These are phyloP conservation scores for Gymnarchus niloticus DNA, from an alignment of 2,113 vertebrate genomes.

Conservation along the genomic window DNA sequence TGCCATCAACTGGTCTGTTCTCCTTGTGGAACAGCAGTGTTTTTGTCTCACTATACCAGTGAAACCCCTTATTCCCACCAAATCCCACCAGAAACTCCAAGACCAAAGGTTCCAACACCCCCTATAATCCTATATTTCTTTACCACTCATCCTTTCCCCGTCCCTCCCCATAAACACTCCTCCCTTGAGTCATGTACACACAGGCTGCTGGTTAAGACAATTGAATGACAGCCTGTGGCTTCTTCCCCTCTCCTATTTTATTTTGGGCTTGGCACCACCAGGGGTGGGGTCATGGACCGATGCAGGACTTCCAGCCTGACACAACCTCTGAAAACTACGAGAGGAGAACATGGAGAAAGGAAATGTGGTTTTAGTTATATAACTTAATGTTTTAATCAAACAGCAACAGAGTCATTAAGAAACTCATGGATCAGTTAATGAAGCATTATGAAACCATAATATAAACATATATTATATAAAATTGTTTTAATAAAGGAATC, in stretches of 20 bases:
- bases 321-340: conserved; percentile 54
- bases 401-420: neutral
- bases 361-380: neutral
- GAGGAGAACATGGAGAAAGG: neutral
- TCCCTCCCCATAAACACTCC: neutral
- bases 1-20: conserved; percentile 19
- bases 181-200: conserved; percentile 14
- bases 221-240: conserved; percentile 57
- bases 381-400: neutral
- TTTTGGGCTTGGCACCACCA: conserved; percentile 64
- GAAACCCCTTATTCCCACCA: conserved; percentile 33
- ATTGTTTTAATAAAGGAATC: neutral
- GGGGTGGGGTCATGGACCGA: conserved; percentile 56
- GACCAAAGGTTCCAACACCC: neutral
- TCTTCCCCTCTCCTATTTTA: conserved; percentile 27
- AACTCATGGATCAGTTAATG: neutral
- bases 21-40: conserved; percentile 44
- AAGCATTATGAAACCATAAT: too few species aligned
- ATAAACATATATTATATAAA: neutral
- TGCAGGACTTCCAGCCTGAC: conserved; percentile 57
- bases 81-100: neutral
- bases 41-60: conserved; percentile 21
- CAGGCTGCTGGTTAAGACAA: conserved; percentile 62
- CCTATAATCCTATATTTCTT: neutral
- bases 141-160: neutral